Percentiles rank a stretch among this genome's conserved stretches.
Conservation (phyloP, 2,888 invertebrate genomes). For the Dynastes hyllus region DNA sequence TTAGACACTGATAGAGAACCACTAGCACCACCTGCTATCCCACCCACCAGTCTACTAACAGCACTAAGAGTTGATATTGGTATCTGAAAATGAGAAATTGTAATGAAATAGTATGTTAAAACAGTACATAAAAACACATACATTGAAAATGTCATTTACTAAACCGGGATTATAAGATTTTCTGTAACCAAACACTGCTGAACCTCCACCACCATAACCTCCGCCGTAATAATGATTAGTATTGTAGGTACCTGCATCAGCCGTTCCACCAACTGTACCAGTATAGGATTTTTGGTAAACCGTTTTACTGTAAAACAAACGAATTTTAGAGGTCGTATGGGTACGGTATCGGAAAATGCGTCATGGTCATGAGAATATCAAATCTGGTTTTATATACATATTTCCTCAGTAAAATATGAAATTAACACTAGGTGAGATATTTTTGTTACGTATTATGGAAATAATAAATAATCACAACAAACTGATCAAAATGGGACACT, state of each 20-base stretch:
- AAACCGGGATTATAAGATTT: constrained; percentile 47
- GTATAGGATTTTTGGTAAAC: background rate
- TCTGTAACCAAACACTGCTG: constrained; percentile 41
- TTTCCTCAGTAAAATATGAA: no score
- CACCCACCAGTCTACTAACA: constrained; percentile 78
- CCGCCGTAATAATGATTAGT: constrained; percentile 15
- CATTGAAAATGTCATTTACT: constrained; percentile 53
- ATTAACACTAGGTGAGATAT: no score
- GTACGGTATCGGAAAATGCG: no score
- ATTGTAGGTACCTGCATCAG: constrained; percentile 36
- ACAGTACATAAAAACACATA: constrained; percentile 22
- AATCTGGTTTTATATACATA: no score
- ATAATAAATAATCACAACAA: no score
- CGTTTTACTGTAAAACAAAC: constrained; percentile 5
- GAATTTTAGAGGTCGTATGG: no score
- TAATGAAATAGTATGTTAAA: background rate
- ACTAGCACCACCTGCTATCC: constrained; percentile 68
- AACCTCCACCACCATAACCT: constrained; percentile 47
- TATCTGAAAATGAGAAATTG: constrained; percentile 72
- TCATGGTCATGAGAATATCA: no score
- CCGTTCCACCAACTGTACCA: constrained; percentile 13
- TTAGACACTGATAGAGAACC: constrained; percentile 63
- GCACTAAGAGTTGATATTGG: constrained; percentile 80
- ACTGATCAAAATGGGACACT: no score
- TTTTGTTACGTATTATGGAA: no score